phyloP scores from a whole-genome alignment of 2,797 vertebrate genomes.

The Adelosebastes latens region DNA sequence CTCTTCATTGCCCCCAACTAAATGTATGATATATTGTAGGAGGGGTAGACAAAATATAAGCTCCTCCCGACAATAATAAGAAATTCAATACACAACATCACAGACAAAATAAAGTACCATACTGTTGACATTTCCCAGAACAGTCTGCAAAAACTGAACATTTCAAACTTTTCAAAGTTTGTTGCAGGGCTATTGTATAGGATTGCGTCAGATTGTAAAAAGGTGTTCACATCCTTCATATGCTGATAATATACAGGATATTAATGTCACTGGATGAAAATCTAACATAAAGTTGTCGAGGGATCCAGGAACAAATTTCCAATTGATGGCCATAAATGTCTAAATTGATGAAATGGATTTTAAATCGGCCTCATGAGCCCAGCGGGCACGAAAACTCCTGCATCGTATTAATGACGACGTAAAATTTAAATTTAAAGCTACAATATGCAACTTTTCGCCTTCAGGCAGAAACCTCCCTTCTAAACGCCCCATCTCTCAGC shows the following conservation, averaged over 20 bases:
- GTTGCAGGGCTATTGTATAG: background rate
- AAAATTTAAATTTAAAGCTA: slow-evolving; percentile 6
- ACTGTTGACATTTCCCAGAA: background rate
- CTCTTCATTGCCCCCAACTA: background rate
- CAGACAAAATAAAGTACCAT: background rate
- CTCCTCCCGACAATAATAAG: background rate
- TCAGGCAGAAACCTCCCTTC: slow-evolving; percentile 18
- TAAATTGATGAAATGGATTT: background rate
- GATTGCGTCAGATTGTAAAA: background rate
- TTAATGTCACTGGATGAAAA: background rate
- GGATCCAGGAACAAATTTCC: background rate
- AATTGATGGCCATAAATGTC: slow-evolving; percentile 20
- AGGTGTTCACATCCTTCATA: background rate
- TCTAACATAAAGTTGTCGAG: background rate
- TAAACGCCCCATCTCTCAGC: background rate
- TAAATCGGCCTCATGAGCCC: background rate
- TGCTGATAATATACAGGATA: background rate
- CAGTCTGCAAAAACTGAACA: background rate
- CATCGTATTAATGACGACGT: slow-evolving; percentile 14
- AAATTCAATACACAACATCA: background rate
- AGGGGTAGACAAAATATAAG: background rate
- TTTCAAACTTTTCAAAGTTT: background rate
- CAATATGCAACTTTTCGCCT: slow-evolving; percentile 18
- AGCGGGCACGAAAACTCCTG: background rate
- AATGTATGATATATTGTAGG: background rate